These are phyloP conservation scores for Cheilosia scutellata DNA, from an alignment of 2,888 invertebrate species.

Conservation along the genomic window DNA sequence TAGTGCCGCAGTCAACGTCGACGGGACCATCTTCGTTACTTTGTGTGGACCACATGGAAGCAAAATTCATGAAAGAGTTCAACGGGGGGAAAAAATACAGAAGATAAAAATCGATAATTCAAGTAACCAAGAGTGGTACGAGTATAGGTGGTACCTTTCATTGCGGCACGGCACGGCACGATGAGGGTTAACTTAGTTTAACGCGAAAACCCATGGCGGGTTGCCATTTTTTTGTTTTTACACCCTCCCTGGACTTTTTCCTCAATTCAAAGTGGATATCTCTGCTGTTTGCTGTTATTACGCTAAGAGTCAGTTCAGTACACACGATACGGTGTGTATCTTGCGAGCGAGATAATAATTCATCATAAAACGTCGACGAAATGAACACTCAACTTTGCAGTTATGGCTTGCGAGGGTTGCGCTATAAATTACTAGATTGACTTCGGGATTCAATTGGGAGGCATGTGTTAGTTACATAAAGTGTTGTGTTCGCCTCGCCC, in stretches of 20 bases:
- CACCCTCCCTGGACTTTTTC: slow-evolving; percentile 16
- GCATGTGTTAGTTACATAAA: not conserved
- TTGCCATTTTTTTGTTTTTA: slow-evolving; percentile 19
- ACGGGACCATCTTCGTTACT: slow-evolving; percentile 35
- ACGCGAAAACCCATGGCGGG: slow-evolving; percentile 16
- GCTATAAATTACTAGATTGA: slow-evolving; percentile 52
- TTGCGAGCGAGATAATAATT: slow-evolving; percentile 38
- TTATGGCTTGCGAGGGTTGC: slow-evolving; percentile 16
- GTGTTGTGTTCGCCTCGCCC: slow-evolving; percentile 6
- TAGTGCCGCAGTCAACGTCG: slow-evolving; percentile 20
- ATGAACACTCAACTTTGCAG: slow-evolving; percentile 36
- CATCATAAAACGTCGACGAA: slow-evolving; percentile 52
- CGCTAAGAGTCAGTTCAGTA: slow-evolving; percentile 26
- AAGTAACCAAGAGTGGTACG: not conserved
- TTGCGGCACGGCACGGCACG: not conserved
- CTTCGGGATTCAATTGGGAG: slow-evolving; percentile 37
- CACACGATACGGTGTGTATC: slow-evolving; percentile 1
- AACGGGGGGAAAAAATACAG: not conserved
- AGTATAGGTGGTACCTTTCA: not conserved
- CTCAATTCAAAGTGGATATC: slow-evolving; percentile 35
- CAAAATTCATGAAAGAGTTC: slow-evolving; percentile 27
- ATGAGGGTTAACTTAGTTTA: slow-evolving; percentile 14
- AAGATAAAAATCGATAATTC: slow-evolving; percentile 40
- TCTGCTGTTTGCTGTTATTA: slow-evolving; percentile 39
- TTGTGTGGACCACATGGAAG: slow-evolving; percentile 40